Conservation (phyloP, 2,888 invertebrate species). For the Clivina fossor region DNA sequence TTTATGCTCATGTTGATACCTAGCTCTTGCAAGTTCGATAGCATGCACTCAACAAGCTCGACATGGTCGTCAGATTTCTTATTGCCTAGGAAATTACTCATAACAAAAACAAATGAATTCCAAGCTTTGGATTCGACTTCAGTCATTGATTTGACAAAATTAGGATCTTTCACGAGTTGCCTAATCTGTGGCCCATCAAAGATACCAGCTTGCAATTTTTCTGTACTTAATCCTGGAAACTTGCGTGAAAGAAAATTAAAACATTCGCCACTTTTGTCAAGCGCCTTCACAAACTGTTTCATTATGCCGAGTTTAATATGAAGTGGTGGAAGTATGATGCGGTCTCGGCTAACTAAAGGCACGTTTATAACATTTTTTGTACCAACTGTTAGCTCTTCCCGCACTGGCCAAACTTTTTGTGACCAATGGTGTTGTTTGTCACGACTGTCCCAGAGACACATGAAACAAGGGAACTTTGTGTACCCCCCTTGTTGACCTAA, state of each 20-base stretch:
- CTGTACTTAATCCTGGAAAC: conserved; percentile 36
- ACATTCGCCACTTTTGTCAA: conserved; percentile 35
- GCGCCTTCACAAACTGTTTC: conserved; percentile 42
- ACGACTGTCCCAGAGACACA: conserved; percentile 38
- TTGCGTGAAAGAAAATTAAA: conserved; percentile 34
- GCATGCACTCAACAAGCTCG: conserved; percentile 39
- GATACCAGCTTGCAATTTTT: conserved; percentile 39
- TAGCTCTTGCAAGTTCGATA: conserved; percentile 37
- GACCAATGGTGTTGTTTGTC: conserved; percentile 31
- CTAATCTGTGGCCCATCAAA: conserved; percentile 39
- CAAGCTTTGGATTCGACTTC: conserved; percentile 24
- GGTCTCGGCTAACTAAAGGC: conserved; percentile 34
- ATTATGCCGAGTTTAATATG: conserved; percentile 42
- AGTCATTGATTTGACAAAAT: conserved; percentile 25
- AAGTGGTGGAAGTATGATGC: conserved; percentile 39
- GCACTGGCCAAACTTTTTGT: conserved; percentile 33
- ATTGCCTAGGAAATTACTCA: conserved; percentile 23
- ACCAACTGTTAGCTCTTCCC: conserved; percentile 25
- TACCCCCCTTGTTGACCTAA: conserved; percentile 29
- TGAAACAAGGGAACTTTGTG: conserved; percentile 34
- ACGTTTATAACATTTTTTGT: conserved; percentile 34
- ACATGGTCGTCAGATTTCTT: conserved; percentile 1
- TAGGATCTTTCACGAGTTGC: conserved; percentile 3
- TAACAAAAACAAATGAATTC: conserved; percentile 23
- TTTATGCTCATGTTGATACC: conserved; percentile 47